phyloP scores from a whole-genome alignment of 2,113 vertebrate genomes.

The Oryzias melastigma region DNA sequence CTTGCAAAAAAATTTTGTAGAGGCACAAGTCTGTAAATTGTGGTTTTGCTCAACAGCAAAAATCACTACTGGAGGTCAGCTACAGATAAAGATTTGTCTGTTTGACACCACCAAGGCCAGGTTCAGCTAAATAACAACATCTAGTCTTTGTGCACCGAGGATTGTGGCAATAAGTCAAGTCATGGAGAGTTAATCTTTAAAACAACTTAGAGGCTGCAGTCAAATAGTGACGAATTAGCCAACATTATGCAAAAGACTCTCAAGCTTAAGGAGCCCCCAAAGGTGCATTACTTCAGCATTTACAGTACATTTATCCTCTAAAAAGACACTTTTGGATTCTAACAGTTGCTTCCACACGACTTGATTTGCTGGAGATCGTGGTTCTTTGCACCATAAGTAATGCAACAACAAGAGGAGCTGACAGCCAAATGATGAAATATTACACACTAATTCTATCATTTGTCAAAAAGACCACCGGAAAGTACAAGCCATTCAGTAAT shows the following conservation, averaged over 20 bases:
- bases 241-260: not conserved
- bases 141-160: not conserved
- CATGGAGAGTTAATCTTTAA: not conserved
- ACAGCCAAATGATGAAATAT: no score
- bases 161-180: not conserved
- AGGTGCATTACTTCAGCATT: not conserved
- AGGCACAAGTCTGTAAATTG: not conserved
- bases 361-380: no score
- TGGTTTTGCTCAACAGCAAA: no score
- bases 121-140: not conserved
- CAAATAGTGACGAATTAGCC: constrained; percentile 5
- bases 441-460: no score
- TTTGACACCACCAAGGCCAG: not conserved
- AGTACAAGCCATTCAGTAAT: no score
- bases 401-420: no score
- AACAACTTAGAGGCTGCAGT: not conserved
- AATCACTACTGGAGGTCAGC: no score
- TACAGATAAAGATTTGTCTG: no score
- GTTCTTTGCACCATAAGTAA: no score
- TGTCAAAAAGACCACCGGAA: no score
- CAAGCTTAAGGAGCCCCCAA: not conserved
- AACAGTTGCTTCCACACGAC: no score
- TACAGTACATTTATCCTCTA: not conserved
- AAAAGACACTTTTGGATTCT: no score
- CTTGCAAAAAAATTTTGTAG: not conserved